These are phyloP conservation scores for Eretmocerus hayati DNA, from an alignment of 2,888 invertebrate genomes.

Conservation along the genomic window DNA sequence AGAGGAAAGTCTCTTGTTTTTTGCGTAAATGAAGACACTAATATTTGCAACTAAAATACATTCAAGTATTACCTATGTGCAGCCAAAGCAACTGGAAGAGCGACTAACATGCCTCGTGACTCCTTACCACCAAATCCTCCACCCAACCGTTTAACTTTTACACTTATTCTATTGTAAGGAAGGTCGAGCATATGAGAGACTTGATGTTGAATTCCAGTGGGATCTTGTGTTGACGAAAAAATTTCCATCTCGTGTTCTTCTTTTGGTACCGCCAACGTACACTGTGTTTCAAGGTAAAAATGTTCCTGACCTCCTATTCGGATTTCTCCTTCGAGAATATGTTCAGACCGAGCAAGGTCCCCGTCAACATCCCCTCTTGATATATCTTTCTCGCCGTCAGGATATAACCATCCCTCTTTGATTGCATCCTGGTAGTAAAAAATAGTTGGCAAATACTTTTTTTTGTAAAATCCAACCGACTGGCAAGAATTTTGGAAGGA, in stretches of 20 bases:
- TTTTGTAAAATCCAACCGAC: background rate
- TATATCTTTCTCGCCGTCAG: constrained; percentile 53
- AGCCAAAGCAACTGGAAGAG: constrained; percentile 70
- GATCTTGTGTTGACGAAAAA: constrained; percentile 74
- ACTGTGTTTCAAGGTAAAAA: constrained; percentile 85
- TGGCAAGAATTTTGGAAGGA: background rate
- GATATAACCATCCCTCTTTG: constrained; percentile 60
- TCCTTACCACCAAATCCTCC: constrained; percentile 96
- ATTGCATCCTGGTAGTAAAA: constrained; percentile 60
- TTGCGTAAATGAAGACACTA: no score
- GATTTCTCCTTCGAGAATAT: constrained; percentile 66
- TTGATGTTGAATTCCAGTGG: constrained; percentile 63
- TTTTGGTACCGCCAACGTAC: constrained; percentile 61
- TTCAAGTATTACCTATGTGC: constrained; percentile 59
- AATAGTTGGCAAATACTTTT: background rate
- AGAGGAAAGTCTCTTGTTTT: no score
- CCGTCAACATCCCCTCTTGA: constrained; percentile 60
- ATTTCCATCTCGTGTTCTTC: constrained; percentile 74
- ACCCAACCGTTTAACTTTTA: constrained; percentile 75
- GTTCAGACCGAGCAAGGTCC: constrained; percentile 59
- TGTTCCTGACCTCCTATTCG: constrained; percentile 89
- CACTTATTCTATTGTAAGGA: constrained; percentile 64
- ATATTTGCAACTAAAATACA: no score
- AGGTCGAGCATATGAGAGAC: constrained; percentile 63
- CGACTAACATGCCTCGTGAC: constrained; percentile 59